Conservation (phyloP, 2,888 invertebrate genomes). For the Nomada goodeniana region DNA sequence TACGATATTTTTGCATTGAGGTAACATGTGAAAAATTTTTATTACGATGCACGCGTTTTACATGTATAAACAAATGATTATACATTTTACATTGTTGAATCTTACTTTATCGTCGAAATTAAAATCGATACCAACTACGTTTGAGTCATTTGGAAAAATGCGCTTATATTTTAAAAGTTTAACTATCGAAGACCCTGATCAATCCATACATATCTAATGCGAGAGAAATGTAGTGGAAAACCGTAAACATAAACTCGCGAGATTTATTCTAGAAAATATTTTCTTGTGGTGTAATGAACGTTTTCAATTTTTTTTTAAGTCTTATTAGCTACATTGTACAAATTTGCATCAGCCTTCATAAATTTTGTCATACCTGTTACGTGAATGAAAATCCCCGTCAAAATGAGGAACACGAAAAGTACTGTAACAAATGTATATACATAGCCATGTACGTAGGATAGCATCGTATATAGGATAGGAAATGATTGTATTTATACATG, state of each 20-base stretch:
- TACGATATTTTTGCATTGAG: conserved; percentile 34
- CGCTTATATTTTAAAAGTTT: background rate
- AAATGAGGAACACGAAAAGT: conserved; percentile 37
- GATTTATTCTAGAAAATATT: conserved; percentile 10
- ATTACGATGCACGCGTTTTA: conserved; percentile 1
- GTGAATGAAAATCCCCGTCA: conserved; percentile 49
- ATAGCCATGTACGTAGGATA: conserved; percentile 50
- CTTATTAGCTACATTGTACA: conserved; percentile 3
- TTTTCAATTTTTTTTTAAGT: conserved; percentile 14
- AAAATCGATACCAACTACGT: background rate
- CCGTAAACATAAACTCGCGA: conserved; percentile 8
- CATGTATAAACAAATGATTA: background rate
- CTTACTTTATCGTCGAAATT: background rate
- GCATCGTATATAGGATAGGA: conserved; percentile 56
- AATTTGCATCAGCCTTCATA: background rate
- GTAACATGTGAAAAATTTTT: conserved; percentile 21
- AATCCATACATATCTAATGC: background rate
- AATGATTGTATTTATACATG: conserved; percentile 69
- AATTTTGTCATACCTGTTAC: background rate
- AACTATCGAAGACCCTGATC: background rate
- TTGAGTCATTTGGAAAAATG: background rate
- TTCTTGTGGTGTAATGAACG: conserved; percentile 2
- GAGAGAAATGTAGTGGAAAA: background rate
- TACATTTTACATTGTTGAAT: background rate
- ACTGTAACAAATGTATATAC: conserved; percentile 79